These are phyloP conservation scores for Peribatodes rhomboidaria DNA, from an alignment of 2,888 invertebrate genomes.

Conservation along the genomic window DNA sequence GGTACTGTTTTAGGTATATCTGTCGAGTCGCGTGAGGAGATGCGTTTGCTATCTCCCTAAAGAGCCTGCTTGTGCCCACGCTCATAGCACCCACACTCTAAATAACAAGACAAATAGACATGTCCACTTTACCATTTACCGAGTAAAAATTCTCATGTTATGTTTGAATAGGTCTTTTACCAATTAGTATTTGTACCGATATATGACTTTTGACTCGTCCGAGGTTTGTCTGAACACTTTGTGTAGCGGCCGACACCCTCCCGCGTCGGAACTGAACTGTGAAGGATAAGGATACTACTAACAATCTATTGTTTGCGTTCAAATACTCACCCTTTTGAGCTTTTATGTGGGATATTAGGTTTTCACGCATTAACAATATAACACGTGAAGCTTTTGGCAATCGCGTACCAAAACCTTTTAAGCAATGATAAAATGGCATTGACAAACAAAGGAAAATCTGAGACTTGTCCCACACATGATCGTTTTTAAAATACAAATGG, in stretches of 20 bases:
- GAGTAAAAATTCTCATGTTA: conserved; percentile 83
- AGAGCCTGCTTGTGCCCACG: conserved; percentile 71
- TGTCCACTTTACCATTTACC: conserved; percentile 85
- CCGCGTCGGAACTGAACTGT: conserved; percentile 62
- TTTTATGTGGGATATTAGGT: conserved; percentile 57
- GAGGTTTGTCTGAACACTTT: conserved; percentile 72
- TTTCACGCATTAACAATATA: conserved; percentile 48
- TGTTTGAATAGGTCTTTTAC: conserved; percentile 86
- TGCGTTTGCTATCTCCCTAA: conserved; percentile 65
- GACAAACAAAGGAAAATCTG: conserved; percentile 55
- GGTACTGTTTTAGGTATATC: conserved; percentile 18
- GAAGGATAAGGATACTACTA: conserved; percentile 68
- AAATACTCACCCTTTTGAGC: conserved; percentile 64
- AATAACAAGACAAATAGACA: conserved; percentile 83
- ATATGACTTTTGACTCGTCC: conserved; percentile 70
- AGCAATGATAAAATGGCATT: conserved; percentile 45
- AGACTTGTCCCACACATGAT: conserved; percentile 43
- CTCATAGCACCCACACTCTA: conserved; percentile 83
- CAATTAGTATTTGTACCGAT: conserved; percentile 85
- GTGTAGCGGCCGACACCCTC: conserved; percentile 65
- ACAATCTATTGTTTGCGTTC: conserved; percentile 70
- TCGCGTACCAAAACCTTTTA: conserved; percentile 29
- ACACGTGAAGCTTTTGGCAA: conserved; percentile 36
- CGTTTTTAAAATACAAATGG: conserved; percentile 57
- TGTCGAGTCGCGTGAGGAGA: conserved; percentile 50